These are phyloP conservation scores for Heteromurus nitidus DNA, from an alignment of 2,888 invertebrate genomes.

Conservation along the genomic window DNA sequence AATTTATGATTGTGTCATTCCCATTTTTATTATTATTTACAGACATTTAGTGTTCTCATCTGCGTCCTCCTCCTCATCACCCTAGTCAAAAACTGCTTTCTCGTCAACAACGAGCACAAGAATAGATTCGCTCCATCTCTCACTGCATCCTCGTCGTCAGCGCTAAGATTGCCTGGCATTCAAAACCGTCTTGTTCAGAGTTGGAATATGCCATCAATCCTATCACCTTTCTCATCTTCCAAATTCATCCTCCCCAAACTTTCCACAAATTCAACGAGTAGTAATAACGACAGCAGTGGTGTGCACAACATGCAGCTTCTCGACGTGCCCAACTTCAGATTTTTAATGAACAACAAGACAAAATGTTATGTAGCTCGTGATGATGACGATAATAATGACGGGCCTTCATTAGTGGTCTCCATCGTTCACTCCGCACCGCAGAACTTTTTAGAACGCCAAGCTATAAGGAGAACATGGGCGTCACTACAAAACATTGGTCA, in stretches of 20 bases:
- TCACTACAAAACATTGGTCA: slow-evolving; percentile 68
- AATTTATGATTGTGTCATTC: slow-evolving; percentile 23
- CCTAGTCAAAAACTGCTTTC: slow-evolving; percentile 50
- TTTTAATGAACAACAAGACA: slow-evolving; percentile 57
- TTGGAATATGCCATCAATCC: slow-evolving; percentile 59
- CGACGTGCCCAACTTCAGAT: slow-evolving; percentile 52
- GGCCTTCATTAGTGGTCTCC: slow-evolving; percentile 25
- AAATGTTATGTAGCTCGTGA: slow-evolving; percentile 61
- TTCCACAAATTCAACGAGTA: slow-evolving; percentile 34
- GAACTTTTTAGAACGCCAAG: slow-evolving; percentile 73
- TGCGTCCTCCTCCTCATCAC: slow-evolving; percentile 35
- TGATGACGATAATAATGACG: slow-evolving; percentile 28
- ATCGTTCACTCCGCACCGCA: slow-evolving; percentile 74
- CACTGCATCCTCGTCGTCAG: slow-evolving; percentile 14
- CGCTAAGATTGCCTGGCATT: slow-evolving; percentile 4
- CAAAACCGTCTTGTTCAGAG: slow-evolving; percentile 50
- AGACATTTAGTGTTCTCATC: slow-evolving; percentile 41
- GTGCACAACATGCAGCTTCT: slow-evolving; percentile 31
- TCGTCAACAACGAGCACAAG: slow-evolving; percentile 27
- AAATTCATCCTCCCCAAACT: too few relatives aligned
- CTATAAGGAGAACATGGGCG: slow-evolving; percentile 74
- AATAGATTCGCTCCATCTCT: background rate
- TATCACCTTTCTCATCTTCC: slow-evolving; percentile 23
- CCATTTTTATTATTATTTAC: slow-evolving; percentile 21
- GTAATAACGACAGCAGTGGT: slow-evolving; percentile 17